Conservation (phyloP, 2,888 invertebrate species). For the Idaea aversata region DNA sequence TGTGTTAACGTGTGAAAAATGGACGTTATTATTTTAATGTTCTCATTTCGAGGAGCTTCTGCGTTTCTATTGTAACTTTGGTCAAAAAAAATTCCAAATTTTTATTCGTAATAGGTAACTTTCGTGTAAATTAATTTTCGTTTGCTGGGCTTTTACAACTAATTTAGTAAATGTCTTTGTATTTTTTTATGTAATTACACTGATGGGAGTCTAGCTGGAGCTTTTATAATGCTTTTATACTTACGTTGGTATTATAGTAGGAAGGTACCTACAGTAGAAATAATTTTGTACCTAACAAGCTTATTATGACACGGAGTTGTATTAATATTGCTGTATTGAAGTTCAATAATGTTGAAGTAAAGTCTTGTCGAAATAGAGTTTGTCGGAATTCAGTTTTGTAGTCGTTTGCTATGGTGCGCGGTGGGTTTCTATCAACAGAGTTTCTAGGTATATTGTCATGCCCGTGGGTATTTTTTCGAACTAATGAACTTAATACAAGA, state of each 20-base stretch:
- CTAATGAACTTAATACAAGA: too few relatives aligned
- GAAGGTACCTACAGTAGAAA: too few relatives aligned
- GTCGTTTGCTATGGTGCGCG: too few relatives aligned
- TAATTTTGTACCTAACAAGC: too few relatives aligned
- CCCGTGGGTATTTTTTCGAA: too few relatives aligned
- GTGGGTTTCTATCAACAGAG: too few relatives aligned
- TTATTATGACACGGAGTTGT: too few relatives aligned
- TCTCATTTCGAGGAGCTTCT: slow-evolving; percentile 2
- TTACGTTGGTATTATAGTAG: not conserved
- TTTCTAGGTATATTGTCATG: too few relatives aligned
- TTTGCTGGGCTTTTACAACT: not conserved
- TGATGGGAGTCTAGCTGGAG: not conserved
- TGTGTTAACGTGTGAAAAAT: slow-evolving; percentile 44
- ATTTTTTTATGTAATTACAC: not conserved
- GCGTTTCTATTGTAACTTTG: not conserved
- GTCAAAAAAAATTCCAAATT: not conserved
- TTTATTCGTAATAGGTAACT: not conserved
- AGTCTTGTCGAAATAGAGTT: too few relatives aligned
- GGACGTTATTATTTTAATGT: slow-evolving; percentile 29
- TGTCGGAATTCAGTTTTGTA: too few relatives aligned
- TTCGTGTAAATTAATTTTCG: not conserved
- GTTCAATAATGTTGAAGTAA: too few relatives aligned
- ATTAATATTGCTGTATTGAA: too few relatives aligned
- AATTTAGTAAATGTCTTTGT: not conserved
- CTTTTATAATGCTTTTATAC: not conserved